Evolutionary conservation across 2,797 vertebrate genomes (phyloP).

Genomic region (Enteromius trimaculatus): DNA sequence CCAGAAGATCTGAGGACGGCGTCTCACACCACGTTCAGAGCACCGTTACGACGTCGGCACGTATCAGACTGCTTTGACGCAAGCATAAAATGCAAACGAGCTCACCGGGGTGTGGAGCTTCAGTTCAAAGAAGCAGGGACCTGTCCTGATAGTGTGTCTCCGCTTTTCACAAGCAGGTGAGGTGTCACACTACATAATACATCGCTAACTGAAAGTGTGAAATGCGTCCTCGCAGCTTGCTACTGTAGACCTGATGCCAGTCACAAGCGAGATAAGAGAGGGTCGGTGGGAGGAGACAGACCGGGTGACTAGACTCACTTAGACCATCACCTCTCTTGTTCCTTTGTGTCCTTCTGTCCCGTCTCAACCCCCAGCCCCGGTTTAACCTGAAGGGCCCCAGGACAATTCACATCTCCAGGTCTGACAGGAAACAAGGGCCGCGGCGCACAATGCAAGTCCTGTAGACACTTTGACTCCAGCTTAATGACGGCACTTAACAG

Average conservation of each 20-base stretch:
- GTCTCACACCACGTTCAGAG: slow-evolving; percentile 43
- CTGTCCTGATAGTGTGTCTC: slow-evolving; percentile 53
- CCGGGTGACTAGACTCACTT: slow-evolving; percentile 56
- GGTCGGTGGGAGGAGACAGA: slow-evolving; percentile 28
- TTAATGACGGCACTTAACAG: slow-evolving; percentile 68
- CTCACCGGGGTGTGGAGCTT: slow-evolving; percentile 2
- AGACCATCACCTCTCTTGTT: slow-evolving; percentile 36
- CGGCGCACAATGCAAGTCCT: slow-evolving; percentile 59
- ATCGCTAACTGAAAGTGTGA: slow-evolving; percentile 56
- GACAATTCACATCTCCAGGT: slow-evolving; percentile 61
- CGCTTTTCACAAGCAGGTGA: slow-evolving; percentile 56
- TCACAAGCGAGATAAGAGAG: slow-evolving; percentile 43
- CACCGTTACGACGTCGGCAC: slow-evolving; percentile 51
- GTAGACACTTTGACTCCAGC: slow-evolving; percentile 67
- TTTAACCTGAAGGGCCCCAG: slow-evolving; percentile 34
- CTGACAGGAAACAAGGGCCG: slow-evolving; percentile 61
- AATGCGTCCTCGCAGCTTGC: slow-evolving; percentile 41
- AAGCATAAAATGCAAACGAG: slow-evolving; percentile 63
- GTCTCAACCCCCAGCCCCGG: slow-evolving; percentile 18
- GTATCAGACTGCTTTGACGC: slow-evolving; percentile 48
- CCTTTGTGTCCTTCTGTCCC: slow-evolving; percentile 41
- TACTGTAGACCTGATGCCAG: slow-evolving; percentile 53
- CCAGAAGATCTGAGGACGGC: slow-evolving; percentile 52
- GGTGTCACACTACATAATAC: slow-evolving; percentile 43
- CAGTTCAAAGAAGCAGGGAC: slow-evolving; percentile 57